Base-by-base conservation (phyloP, 2,113 vertebrate species). In the Pheucticus melanocephalus region DNA sequence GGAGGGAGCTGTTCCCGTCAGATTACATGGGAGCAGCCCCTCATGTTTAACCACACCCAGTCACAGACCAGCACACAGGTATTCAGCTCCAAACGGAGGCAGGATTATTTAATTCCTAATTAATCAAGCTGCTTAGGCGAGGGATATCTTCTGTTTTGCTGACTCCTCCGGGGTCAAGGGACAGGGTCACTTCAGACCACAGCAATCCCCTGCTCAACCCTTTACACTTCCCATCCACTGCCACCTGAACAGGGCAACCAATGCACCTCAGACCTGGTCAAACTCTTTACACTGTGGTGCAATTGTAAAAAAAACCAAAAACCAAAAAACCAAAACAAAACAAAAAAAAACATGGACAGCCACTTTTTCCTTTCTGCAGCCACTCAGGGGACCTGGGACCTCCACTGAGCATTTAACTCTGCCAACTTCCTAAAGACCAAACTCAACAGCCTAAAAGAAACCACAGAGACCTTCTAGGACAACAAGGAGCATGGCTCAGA, bases 191-290 rank as follows among this genome's bases (percentile, higher is more conserved):
- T 48, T 53, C 24, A 63, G 48, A 64, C 19, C 40, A 44, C 50
- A 70, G 40, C 17, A 33, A 45, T 42, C 9, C 30, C 21, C 35
- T 39, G 12, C 37, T 73, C 6, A 5, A 39, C 23, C 25, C 30
- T 20, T 23, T 11, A 24, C 1, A 0, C 33, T 50, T 64, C 22
- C 39, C 12, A 59, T 39, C 53, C 18, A 6, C 54, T 3, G 1
- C 11, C 33, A 24, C 2, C 37, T 15, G 22, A 60, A 54, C 8
- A 18, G 21, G 10, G 15, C 2, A 2, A 69, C 37, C 21, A 73
- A 18, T 40, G 47, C 11, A 60, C 40, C n/a, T 86, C 63, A 84
- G 24, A 91, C 56, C 11, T 45, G 2, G 5, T 60, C 37, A 65
- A 24, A 48, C 22, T 44, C 19, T 60, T 68, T 25, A 85, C 20